Evolutionary conservation across 2,888 invertebrate genomes (phyloP).

Genomic region (Pristionchus japonicus): DNA sequence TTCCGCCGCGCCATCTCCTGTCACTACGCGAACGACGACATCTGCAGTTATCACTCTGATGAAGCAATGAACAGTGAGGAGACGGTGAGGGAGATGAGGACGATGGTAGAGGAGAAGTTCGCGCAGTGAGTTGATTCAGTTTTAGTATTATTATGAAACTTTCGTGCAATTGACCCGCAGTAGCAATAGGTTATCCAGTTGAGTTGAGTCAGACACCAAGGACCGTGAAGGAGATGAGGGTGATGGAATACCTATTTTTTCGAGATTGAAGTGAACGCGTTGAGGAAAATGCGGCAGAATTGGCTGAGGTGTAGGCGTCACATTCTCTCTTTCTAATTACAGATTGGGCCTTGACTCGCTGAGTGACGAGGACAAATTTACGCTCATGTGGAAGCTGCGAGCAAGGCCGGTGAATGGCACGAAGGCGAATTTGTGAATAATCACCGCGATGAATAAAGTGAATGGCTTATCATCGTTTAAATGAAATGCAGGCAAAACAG

Average conservation of each 20-base stretch:
- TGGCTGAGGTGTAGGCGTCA: no score
- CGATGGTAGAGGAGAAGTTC: not conserved
- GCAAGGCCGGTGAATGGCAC: not conserved
- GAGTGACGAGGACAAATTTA: not conserved
- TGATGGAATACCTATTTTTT: not conserved
- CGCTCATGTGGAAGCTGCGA: not conserved
- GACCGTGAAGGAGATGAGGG: no score
- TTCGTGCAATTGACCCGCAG: no score
- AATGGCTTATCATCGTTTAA: not conserved
- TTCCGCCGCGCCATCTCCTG: constrained; percentile 87
- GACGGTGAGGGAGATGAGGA: not conserved
- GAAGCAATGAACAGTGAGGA: not conserved
- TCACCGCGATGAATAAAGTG: not conserved
- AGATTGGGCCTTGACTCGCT: not conserved
- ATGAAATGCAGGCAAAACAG: no score
- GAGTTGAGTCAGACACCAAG: no score
- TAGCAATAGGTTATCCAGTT: no score
- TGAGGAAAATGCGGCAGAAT: no score
- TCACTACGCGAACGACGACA: constrained; percentile 83
- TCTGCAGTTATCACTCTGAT: not conserved
- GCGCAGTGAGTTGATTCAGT: not conserved
- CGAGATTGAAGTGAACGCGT: not conserved
- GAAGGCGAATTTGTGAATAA: not conserved
- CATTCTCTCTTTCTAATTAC: no score
- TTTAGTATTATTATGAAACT: not conserved